Conservation (phyloP, 1,140 invertebrate genomes). For the Drosophila navojoa region DNA sequence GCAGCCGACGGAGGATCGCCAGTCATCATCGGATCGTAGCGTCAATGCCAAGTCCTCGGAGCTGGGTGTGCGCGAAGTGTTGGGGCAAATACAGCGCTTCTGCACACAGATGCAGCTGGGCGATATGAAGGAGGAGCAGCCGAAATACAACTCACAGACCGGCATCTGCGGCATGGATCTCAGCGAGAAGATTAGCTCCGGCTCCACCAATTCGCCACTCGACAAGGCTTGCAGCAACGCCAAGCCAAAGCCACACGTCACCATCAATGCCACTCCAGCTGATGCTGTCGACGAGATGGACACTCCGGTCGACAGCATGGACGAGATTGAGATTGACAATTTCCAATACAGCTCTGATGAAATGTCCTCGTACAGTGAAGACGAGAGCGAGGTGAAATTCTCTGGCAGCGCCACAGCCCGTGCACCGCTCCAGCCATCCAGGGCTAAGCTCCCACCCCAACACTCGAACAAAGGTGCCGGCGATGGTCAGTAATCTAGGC, state of each 20-base stretch:
- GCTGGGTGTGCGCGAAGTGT: conserved; percentile 54
- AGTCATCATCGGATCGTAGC: conserved; percentile 53
- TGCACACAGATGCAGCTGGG: conserved; percentile 55
- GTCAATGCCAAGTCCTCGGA: conserved; percentile 66
- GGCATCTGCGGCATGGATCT: conserved; percentile 2
- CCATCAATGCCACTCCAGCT: neutral
- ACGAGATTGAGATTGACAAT: conserved; percentile 63
- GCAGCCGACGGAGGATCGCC: conserved; percentile 29
- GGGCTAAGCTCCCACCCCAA: neutral
- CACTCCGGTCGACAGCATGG: conserved; percentile 59
- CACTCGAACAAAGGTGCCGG: conserved; percentile 63
- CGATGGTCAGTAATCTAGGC: conserved; percentile 54
- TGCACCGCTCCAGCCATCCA: neutral
- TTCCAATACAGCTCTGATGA: conserved; percentile 69
- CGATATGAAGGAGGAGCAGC: conserved; percentile 42
- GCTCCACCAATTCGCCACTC: neutral
- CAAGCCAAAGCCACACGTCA: conserved; percentile 9
- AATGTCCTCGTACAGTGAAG: conserved; percentile 63
- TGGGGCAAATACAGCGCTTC: conserved; percentile 71
- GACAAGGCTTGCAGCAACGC: neutral
- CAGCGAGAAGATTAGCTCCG: conserved; percentile 1
- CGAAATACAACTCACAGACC: conserved; percentile 13
- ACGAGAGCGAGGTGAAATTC: conserved; percentile 49
- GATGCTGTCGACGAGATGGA: conserved; percentile 42
- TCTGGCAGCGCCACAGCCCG: conserved; percentile 47